Evolutionary conservation across 2,888 invertebrate species (phyloP), one percentile per base, ranked within the genome.

Genomic region (Zootermopsis nevadensis): DNA sequence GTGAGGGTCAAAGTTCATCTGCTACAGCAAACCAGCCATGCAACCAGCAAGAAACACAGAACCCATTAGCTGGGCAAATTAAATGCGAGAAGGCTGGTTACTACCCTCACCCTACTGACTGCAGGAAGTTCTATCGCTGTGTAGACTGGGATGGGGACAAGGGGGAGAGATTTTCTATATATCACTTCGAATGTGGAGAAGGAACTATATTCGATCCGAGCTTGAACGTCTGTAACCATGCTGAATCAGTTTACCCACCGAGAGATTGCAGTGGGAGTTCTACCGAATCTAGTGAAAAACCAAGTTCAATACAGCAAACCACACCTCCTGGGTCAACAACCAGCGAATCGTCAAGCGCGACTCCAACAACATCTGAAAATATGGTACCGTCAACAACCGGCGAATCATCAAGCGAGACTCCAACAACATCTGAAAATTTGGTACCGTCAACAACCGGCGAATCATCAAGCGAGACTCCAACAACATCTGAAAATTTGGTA

Each of bases 111-210:
- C 90, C 91, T 66, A 89, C 90, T 74, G 92, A 95, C 87, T 96
- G 96, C 87, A 93, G 91, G 84, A 94, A 93, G 88, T 96, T 96
- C 89, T 95, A 95, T 88, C 92, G 95, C 86, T 96, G 96, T 89
- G 95, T 95, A 15, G 92, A 92, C 87, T 92, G 92, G 91, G 91
- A 92, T 86, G 91, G 91, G 15, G 89, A 91, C 85, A 87, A 88
- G 83, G 92, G 91, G 0, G 87, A 91, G 87, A 87, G 88, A 84
- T 94, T 92, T 87, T 93, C 93, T 81, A 91, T 93, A 12, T 94
- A 91, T 87, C 91, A 93, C 87, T 94, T 94, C 87, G 91, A 92
- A 74, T 95, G 95, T 87, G 91, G 92, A 24, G 92, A 92, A 84
- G 94, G 94, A 48, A 95, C 95, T 1, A 94, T 95, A 85, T 95